Conservation (phyloP, 2,797 vertebrate genomes). For the Sebastes kiyomatsui region DNA sequence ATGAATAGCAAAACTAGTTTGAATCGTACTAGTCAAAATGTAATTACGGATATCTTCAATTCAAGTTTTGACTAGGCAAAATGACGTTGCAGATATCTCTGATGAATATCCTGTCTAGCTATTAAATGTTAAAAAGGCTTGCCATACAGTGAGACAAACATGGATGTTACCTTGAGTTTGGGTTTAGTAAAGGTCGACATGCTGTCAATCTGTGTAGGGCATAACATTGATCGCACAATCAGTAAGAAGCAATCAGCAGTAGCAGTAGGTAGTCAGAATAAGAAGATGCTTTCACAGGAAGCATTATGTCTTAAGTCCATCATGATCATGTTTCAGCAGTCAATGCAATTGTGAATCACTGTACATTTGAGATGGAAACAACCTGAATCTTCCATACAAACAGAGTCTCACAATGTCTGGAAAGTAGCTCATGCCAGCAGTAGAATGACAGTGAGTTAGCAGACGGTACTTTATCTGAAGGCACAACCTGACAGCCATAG, state of each 20-base stretch:
- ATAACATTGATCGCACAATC: slow-evolving; percentile 28
- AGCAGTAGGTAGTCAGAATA: not conserved
- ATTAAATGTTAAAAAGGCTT: no score
- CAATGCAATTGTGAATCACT: not conserved
- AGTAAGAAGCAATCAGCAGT: not conserved
- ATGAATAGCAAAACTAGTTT: no score
- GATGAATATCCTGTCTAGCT: no score
- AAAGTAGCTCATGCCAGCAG: not conserved
- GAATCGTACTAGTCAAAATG: no score
- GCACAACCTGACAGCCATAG: not conserved
- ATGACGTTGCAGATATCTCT: no score
- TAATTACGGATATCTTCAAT: no score
- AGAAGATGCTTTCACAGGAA: slow-evolving; percentile 18
- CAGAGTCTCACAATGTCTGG: not conserved
- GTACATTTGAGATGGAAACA: not conserved
- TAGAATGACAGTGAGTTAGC: slow-evolving; percentile 7
- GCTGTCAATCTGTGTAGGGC: slow-evolving; percentile 27
- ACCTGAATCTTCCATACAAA: not conserved
- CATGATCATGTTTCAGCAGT: slow-evolving; percentile 1
- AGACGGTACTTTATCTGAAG: not conserved
- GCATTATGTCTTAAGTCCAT: not conserved
- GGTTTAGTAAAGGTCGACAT: slow-evolving; percentile 90
- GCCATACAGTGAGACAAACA: slow-evolving; percentile 25
- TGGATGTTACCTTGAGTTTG: slow-evolving; percentile 88
- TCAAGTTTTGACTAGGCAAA: no score